Conservation (phyloP, 1,140 invertebrate species). For the Orchesella cincta region DNA sequence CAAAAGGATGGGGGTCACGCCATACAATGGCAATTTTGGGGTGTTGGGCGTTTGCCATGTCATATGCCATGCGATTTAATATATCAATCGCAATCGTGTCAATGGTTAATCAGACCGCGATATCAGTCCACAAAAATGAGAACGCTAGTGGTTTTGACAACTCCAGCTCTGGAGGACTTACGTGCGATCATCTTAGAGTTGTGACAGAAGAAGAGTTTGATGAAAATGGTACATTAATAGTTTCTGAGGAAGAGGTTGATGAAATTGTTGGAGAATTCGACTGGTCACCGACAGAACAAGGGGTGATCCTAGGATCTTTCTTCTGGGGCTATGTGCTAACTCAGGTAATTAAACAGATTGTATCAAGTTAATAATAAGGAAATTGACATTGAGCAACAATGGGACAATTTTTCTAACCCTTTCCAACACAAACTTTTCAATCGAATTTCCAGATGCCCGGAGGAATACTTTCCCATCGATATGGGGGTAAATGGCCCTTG, state of each 20-base stretch:
- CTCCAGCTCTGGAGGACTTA: background rate
- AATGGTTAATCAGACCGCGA: constrained; percentile 20
- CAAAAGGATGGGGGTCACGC: constrained; percentile 12
- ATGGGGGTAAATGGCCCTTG: constrained; percentile 44
- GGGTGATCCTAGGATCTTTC: background rate
- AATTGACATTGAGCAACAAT: too few species aligned
- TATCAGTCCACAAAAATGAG: background rate
- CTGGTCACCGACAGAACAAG: constrained; percentile 3
- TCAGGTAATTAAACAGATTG: too few species aligned
- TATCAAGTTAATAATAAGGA: too few species aligned
- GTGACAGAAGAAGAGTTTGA: background rate
- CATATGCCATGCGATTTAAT: constrained; percentile 28
- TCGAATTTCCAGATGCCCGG: constrained; percentile 52
- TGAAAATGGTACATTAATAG: background rate
- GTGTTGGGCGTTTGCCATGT: constrained; percentile 27
- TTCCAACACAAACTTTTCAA: too few species aligned
- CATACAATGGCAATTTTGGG: constrained; percentile 26
- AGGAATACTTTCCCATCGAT: constrained; percentile 54
- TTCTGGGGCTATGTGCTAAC: constrained; percentile 23
- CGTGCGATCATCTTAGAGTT: constrained; percentile 14
- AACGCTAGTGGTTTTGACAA: background rate
- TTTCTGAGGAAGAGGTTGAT: background rate
- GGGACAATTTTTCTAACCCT: too few species aligned
- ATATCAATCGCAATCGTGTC: constrained; percentile 30
- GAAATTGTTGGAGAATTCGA: constrained; percentile 12